Percentiles rank a stretch among this genome's conserved stretches.
Evolutionary conservation across 2,797 vertebrate genomes (phyloP).

Genomic region (Galago senegalensis): DNA sequence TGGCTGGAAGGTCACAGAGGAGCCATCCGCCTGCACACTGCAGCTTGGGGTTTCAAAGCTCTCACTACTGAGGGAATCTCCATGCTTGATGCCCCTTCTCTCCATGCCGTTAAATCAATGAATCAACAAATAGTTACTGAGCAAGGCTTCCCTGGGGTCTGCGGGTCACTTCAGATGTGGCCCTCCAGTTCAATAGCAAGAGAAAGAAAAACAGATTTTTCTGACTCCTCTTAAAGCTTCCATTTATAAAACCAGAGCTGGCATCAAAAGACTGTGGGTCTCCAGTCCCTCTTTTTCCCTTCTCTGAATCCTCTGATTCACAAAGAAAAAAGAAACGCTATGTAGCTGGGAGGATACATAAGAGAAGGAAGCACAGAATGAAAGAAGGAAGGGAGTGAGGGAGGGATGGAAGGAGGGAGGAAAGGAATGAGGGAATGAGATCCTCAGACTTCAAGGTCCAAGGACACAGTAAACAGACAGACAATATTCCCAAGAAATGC

Average conservation of each 20-base stretch:
- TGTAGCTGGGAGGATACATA: background rate
- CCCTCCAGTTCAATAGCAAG: constrained; percentile 72
- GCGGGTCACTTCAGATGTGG: constrained; percentile 76
- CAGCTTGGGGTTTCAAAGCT: constrained; percentile 74
- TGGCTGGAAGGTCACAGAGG: constrained; percentile 75
- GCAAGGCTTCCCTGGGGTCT: constrained; percentile 74
- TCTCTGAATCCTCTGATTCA: constrained; percentile 57
- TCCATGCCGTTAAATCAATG: constrained; percentile 76
- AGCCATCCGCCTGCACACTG: constrained; percentile 64
- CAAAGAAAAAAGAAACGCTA: constrained; percentile 40
- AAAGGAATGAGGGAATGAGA: background rate
- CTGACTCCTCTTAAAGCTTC: constrained; percentile 74
- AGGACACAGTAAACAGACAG: background rate
- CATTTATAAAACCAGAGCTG: constrained; percentile 73
- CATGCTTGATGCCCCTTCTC: constrained; percentile 58
- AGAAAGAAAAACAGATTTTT: constrained; percentile 79
- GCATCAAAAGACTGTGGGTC: constrained; percentile 70
- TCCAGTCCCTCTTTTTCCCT: constrained; percentile 19
- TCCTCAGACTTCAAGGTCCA: background rate
- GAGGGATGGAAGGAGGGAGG: too few relatives aligned
- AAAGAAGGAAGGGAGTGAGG: too few relatives aligned
- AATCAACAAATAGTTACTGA: constrained; percentile 80
- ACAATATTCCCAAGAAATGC: background rate
- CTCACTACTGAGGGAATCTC: constrained; percentile 75
- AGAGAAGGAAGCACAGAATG: background rate